These are phyloP conservation scores for Oopsacas minuta DNA, from an alignment of 37 sponge, comb jelly and placozoan species.

Conservation along the genomic window DNA sequence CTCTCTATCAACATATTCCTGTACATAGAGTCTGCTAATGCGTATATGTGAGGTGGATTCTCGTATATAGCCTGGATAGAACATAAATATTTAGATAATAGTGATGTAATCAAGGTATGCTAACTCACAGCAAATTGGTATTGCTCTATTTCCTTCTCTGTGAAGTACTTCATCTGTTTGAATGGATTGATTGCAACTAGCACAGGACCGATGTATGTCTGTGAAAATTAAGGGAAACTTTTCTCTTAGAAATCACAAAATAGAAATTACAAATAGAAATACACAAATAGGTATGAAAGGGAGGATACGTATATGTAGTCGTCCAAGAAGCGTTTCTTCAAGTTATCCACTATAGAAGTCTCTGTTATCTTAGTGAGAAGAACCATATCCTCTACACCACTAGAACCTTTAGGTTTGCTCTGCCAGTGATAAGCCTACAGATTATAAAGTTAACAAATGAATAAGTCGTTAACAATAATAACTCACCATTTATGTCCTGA, in stretches of 20 bases:
- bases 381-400: conserved; percentile 98
- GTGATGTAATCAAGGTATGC: neutral
- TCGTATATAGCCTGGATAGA: conserved; percentile 77
- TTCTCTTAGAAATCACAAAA: neutral
- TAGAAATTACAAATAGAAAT: neutral
- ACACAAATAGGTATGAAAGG: neutral
- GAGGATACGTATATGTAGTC: conserved; percentile 92
- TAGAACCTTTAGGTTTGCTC: conserved; percentile 61
- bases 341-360: conserved; percentile 82
- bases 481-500: too few species aligned
- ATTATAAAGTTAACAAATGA: too few species aligned
- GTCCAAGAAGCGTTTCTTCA: conserved; percentile 81
- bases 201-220: conserved; percentile 97
- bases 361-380: conserved; percentile 86
- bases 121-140: conserved; percentile 91
- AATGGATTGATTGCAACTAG: conserved; percentile 89
- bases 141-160: conserved; percentile 81
- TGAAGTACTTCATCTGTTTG: conserved; percentile 92
- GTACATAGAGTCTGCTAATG: conserved; percentile 89
- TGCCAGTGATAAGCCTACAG: conserved; percentile 78
- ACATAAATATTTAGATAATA: neutral
- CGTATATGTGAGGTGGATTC: conserved; percentile 96
- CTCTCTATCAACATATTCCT: conserved; percentile 95
- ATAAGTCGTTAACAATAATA: too few species aligned
- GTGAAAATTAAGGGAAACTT: neutral